Base-by-base conservation (phyloP, 2,888 invertebrate species). In the Phanerotoma sp. region DNA sequence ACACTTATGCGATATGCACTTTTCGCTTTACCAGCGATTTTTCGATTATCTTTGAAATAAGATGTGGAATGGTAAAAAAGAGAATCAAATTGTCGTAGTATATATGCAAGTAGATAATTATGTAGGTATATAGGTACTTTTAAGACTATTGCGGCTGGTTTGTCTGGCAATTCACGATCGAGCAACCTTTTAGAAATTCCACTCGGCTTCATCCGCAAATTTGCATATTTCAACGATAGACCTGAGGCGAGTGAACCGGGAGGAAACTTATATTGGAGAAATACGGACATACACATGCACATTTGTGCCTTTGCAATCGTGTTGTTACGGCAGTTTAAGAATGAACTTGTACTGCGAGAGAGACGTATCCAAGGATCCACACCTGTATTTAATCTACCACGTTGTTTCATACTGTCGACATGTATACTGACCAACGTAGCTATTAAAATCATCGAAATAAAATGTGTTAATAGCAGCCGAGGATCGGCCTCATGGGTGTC, bases 151-250 rank as follows among this genome's bases (percentile, higher is more conserved):
- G n/a, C n/a, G n/a, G n/a, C n/a, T n/a, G n/a, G n/a, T n/a, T n/a
- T n/a, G n/a, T n/a, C n/a, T n/a, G 35, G 35, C 16, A 44, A 25
- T 38, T 21, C 48, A 25, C n/a, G 48, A 48, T 48, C 46, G 15
- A 18, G 46, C n/a, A n/a, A n/a, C 46, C 37, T 48, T 47, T 38
- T 16, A 38, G 25, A 37, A 48, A 48, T 48, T 48, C 38, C 48
- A 48, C 37, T 18, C 28, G 13, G 38, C 38, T 25, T 48, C 48
- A 48, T 48, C 48, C 45, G 40, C 41, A 33, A 44, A 59, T 64
- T 62, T 57, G 54, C 61, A 61, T 64, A 59, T 58, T 61, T 62
- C 49, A 62, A 55, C 61, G 59, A 60, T 60, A 58, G 54, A 57
- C 54, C 37, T 20, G 44, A 44, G 38, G 46, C 47, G 42, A 42